A percentile compares a stretch with the other conserved stretches of the same genome.
phyloP scores from a whole-genome alignment of 2,888 invertebrate species.

The Hypselothyrea guttata region DNA sequence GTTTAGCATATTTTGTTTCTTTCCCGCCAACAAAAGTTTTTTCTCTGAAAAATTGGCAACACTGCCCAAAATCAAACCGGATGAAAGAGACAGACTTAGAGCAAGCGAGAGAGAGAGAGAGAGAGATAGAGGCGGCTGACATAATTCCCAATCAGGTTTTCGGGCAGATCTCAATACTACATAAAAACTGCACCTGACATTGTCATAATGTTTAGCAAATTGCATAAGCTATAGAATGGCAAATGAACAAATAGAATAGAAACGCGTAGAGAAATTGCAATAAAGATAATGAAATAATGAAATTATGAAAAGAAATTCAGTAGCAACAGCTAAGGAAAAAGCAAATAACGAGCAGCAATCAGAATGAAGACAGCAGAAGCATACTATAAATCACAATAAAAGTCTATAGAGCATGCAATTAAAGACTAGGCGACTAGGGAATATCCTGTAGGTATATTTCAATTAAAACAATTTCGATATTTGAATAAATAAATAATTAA shows the following conservation, averaged over 20 bases:
- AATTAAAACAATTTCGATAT: neutral
- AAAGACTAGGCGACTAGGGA: neutral
- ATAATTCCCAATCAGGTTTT: constrained; percentile 51
- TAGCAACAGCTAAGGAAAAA: constrained; percentile 17
- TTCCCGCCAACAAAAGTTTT: too few relatives aligned
- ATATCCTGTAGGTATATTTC: constrained; percentile 12
- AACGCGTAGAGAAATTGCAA: constrained; percentile 24
- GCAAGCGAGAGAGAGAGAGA: neutral
- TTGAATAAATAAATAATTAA: neutral
- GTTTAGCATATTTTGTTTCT: too few relatives aligned
- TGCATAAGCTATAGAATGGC: constrained; percentile 63
- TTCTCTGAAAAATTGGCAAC: too few relatives aligned
- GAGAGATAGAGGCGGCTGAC: constrained; percentile 44
- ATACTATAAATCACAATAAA: neutral
- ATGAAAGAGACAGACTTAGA: neutral
- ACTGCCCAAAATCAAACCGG: constrained; percentile 29
- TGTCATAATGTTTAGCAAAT: constrained; percentile 54
- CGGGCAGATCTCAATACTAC: constrained; percentile 28
- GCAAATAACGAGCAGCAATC: constrained; percentile 30
- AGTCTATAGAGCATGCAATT: neutral
- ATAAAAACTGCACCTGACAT: constrained; percentile 72
- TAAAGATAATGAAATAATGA: constrained; percentile 46
- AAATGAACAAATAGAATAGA: too few relatives aligned
- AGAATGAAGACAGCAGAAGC: constrained; percentile 16
- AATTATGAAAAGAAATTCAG: constrained; percentile 29